A percentile compares a stretch with the other conserved stretches of the same genome.
Evolutionary conservation across 2,113 vertebrate species (phyloP).

Genomic region (Egretta garzetta): DNA sequence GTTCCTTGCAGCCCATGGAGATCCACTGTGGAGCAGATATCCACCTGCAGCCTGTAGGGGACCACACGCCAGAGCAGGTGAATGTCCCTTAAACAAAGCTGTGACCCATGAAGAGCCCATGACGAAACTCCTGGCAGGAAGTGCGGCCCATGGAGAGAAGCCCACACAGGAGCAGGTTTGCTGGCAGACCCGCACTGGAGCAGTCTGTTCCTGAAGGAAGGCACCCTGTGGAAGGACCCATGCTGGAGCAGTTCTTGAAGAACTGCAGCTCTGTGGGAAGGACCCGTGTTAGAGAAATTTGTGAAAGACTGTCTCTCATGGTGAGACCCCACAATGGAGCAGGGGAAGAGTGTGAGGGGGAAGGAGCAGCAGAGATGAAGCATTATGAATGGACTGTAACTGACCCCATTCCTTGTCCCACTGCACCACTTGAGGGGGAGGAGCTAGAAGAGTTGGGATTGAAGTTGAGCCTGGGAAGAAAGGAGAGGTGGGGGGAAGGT

Average conservation of each 20-base stretch:
- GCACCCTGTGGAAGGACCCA: neutral
- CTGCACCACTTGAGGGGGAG: neutral
- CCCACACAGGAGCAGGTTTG: neutral
- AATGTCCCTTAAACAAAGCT: neutral
- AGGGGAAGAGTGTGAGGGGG: neutral
- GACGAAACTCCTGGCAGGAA: neutral
- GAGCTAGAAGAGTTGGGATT: neutral
- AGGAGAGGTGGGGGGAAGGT: rapidly evolving
- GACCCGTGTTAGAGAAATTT: neutral
- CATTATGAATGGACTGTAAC: rapidly evolving
- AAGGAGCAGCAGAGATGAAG: neutral
- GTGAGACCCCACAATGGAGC: neutral
- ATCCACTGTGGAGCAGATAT: neutral
- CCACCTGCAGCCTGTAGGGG: neutral
- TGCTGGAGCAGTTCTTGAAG: neutral
- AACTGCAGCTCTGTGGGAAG: neutral
- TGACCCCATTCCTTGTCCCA: neutral
- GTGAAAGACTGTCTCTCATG: neutral
- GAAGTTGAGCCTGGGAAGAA: neutral
- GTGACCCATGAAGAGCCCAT: neutral
- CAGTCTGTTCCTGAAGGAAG: neutral
- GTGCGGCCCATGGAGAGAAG: neutral
- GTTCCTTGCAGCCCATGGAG: neutral
- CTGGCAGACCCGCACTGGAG: neutral
- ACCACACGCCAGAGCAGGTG: rapidly evolving